Conservation (phyloP, 2,797 vertebrate species). For the Sebastes miniatus region DNA sequence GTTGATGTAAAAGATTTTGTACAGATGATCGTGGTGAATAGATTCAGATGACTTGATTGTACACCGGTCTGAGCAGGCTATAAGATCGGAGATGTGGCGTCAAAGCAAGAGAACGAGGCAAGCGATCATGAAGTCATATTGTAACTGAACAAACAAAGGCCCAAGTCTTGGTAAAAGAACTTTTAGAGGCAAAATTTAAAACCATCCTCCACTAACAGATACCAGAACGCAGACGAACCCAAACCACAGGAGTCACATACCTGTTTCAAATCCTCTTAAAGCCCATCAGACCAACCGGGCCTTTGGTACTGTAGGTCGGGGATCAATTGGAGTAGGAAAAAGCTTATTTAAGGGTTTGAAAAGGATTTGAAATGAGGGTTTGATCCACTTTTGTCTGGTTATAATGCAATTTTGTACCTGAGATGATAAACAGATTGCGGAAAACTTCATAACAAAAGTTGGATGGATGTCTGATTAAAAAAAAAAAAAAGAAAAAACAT, state of each 20-base stretch:
- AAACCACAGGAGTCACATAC: constrained; percentile 43
- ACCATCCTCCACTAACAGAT: constrained; percentile 43
- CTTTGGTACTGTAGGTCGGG: not conserved
- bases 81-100: too few relatives aligned
- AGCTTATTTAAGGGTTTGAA: not conserved
- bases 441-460: constrained; percentile 79
- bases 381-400: constrained; percentile 64
- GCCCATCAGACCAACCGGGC: not conserved
- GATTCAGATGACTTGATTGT: too few relatives aligned
- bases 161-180: constrained; percentile 27
- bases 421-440: constrained; percentile 80
- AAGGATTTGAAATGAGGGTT: constrained; percentile 47
- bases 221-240: constrained; percentile 46
- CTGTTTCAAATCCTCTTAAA: constrained; percentile 45
- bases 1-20: too few relatives aligned
- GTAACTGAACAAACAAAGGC: too few relatives aligned
- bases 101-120: too few relatives aligned
- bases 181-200: constrained; percentile 55
- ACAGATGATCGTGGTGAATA: too few relatives aligned
- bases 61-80: too few relatives aligned
- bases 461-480: constrained; percentile 82
- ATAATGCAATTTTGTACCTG: constrained; percentile 77
- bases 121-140: too few relatives aligned
- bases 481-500: constrained; percentile 47
- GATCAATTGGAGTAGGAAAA: not conserved